Evolutionary conservation across 2,113 vertebrate genomes (phyloP).

Genomic region (Callaeas wilsoni): DNA sequence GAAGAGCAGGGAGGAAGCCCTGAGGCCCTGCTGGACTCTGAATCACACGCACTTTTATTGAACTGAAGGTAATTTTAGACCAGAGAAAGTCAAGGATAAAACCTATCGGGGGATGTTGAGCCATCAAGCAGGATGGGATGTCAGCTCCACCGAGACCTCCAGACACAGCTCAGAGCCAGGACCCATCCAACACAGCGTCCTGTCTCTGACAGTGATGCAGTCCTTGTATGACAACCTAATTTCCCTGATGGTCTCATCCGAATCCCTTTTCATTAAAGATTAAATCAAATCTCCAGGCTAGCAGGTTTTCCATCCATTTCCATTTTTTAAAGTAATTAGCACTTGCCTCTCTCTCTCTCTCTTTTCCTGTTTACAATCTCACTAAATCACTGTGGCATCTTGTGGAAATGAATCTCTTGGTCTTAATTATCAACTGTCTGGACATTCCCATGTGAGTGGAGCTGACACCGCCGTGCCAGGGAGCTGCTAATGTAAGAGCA

Average conservation of each 20-base stretch:
- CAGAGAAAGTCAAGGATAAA: not conserved
- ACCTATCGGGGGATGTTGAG: not conserved
- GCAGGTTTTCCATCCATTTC: conserved; percentile 24
- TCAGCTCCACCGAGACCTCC: not conserved
- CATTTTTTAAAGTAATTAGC: conserved; percentile 37
- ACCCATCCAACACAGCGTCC: accelerated
- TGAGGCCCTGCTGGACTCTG: not conserved
- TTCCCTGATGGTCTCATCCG: not conserved
- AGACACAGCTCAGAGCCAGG: not conserved
- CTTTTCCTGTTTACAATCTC: conserved; percentile 18
- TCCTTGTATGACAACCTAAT: conserved; percentile 56
- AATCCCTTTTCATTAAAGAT: conserved; percentile 48
- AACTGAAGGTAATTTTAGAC: not conserved
- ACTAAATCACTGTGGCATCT: conserved; percentile 10
- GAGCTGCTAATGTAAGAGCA: not conserved
- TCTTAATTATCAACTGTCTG: conserved; percentile 26
- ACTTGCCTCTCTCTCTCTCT: not conserved
- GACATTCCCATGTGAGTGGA: not conserved
- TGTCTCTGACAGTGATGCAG: conserved; percentile 21
- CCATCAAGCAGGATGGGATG: not conserved
- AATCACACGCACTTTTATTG: not conserved
- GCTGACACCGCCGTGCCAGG: accelerated
- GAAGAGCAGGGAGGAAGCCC: not conserved
- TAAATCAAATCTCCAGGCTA: conserved; percentile 27
- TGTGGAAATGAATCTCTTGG: conserved; percentile 31